These are phyloP conservation scores for Platycheirus rosarum DNA, from an alignment of 2,888 invertebrate species.

Conservation along the genomic window DNA sequence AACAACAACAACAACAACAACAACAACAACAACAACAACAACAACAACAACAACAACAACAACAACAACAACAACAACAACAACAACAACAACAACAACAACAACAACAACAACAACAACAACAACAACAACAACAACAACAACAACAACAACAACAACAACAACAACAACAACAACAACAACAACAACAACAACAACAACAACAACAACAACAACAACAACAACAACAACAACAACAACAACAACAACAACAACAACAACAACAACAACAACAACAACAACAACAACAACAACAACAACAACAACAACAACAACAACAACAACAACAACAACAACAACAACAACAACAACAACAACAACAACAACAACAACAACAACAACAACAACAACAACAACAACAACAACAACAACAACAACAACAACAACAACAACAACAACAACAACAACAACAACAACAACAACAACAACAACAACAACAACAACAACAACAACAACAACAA, in stretches of 20 bases:
- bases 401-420: neutral
- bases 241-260: conserved; percentile 8
- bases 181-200: conserved; percentile 6
- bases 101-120: conserved; percentile 6
- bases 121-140: conserved; percentile 6
- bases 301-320: neutral
- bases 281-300: neutral
- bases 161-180: conserved; percentile 6
- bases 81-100: conserved; percentile 4
- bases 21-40: conserved; percentile 2
- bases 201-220: conserved; percentile 4
- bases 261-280: conserved; percentile 1
- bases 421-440: conserved; percentile 3
- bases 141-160: conserved; percentile 4
- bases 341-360: neutral
- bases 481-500: neutral
- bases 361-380: neutral
- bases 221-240: conserved; percentile 6
- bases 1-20: conserved; percentile 4
- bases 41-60: conserved; percentile 5
- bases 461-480: neutral
- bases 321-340: neutral
- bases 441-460: conserved; percentile 3
- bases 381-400: neutral
- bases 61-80: conserved; percentile 5